Conservation (phyloP, 2,888 invertebrate genomes). For the Bembecia ichneumoniformis region DNA sequence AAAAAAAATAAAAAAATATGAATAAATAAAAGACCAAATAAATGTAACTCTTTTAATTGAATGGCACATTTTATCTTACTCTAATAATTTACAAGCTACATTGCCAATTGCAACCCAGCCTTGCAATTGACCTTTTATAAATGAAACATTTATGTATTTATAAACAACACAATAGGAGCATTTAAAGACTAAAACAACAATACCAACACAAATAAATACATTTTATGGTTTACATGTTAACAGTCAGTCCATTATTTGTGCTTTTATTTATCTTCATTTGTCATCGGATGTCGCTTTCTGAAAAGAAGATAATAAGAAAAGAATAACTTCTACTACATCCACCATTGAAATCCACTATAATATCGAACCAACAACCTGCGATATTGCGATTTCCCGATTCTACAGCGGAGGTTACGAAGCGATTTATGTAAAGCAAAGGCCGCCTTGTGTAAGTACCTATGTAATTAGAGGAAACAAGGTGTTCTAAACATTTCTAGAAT, state of each 20-base stretch:
- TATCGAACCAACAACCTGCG: too few species aligned
- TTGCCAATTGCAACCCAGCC: constrained; percentile 65
- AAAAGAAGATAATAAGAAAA: constrained; percentile 16
- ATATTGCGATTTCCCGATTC: too few species aligned
- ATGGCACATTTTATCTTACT: constrained; percentile 50
- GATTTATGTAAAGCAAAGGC: too few species aligned
- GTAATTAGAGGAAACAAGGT: too few species aligned
- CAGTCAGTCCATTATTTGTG: constrained; percentile 40
- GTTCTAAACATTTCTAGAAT: too few species aligned
- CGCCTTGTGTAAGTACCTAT: too few species aligned
- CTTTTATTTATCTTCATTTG: constrained; percentile 29
- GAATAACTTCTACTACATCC: too few species aligned
- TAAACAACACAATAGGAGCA: constrained; percentile 7
- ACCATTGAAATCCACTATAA: too few species aligned
- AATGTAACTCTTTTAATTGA: constrained; percentile 6
- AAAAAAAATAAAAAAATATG: too few species aligned
- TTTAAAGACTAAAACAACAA: constrained; percentile 6
- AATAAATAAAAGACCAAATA: neutral
- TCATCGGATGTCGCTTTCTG: constrained; percentile 51
- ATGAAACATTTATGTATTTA: constrained; percentile 3
- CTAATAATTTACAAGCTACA: constrained; percentile 36
- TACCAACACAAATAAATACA: constrained; percentile 4
- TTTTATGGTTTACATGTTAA: constrained; percentile 13
- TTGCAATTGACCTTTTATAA: constrained; percentile 45
- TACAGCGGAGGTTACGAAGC: too few species aligned